Evolutionary conservation across 2,797 vertebrate genomes (phyloP).

Genomic region (Macropodus opercularis): DNA sequence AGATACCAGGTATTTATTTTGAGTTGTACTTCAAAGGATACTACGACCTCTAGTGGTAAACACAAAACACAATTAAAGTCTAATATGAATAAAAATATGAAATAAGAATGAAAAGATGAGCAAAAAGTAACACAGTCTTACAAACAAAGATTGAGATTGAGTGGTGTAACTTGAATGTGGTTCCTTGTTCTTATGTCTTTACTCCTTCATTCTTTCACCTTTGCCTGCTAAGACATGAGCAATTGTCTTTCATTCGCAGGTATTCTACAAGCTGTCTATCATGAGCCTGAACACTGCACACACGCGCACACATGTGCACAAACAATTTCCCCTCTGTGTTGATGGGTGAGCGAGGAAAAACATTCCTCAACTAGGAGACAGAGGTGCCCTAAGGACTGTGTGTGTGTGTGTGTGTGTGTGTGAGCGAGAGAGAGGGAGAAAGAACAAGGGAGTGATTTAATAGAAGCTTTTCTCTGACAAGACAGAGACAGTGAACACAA

Average conservation of each 20-base stretch:
- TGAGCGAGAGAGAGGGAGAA: constrained; percentile 15
- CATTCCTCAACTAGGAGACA: constrained; percentile 75
- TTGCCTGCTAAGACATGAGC: constrained; percentile 75
- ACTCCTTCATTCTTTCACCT: constrained; percentile 74
- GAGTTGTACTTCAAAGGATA: constrained; percentile 26
- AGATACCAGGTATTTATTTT: constrained; percentile 20
- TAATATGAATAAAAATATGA: constrained; percentile 19
- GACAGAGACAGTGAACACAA: constrained; percentile 39
- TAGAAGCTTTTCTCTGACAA: constrained; percentile 25
- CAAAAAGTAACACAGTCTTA: background rate
- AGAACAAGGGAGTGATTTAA: constrained; percentile 50
- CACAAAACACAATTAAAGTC: constrained; percentile 20
- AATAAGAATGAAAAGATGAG: constrained; percentile 5
- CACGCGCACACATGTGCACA: constrained; percentile 31
- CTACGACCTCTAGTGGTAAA: constrained; percentile 50
- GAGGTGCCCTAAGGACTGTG: constrained; percentile 66
- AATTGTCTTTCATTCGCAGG: constrained; percentile 66
- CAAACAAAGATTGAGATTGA: constrained; percentile 24
- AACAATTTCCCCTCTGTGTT: constrained; percentile 73
- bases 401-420: constrained; percentile 29
- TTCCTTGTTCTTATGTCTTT: constrained; percentile 69
- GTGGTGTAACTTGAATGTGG: constrained; percentile 56
- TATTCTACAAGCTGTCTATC: constrained; percentile 63
- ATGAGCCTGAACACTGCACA: constrained; percentile 30
- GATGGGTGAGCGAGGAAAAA: constrained; percentile 74